Evolutionary conservation across 2,888 invertebrate genomes (phyloP).

Genomic region (Eulithis testata): DNA sequence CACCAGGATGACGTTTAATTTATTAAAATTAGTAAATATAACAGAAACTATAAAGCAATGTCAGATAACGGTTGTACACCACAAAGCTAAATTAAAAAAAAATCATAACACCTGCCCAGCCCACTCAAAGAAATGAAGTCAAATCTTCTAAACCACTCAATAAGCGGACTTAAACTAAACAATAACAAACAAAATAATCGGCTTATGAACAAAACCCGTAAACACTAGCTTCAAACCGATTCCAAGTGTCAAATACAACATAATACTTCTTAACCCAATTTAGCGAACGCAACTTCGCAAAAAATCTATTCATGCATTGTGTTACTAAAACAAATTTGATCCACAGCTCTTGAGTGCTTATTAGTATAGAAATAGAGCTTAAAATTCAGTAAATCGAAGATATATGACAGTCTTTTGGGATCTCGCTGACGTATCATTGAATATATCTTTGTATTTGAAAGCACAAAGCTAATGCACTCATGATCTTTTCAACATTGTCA

Average conservation of each 20-base stretch:
- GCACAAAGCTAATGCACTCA: constrained; percentile 81
- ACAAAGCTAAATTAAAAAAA: not conserved
- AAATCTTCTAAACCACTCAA: constrained; percentile 42
- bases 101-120: constrained; percentile 37
- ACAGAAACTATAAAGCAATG: no score
- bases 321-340: constrained; percentile 23
- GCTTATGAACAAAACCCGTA: constrained; percentile 68
- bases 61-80: not conserved
- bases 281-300: constrained; percentile 51
- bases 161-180: constrained; percentile 52
- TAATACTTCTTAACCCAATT: constrained; percentile 70
- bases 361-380: constrained; percentile 21
- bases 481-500: constrained; percentile 81
- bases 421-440: constrained; percentile 72
- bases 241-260: constrained; percentile 68
- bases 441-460: constrained; percentile 60
- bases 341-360: constrained; percentile 36
- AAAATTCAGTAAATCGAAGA: constrained; percentile 34
- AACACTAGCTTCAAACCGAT: constrained; percentile 53
- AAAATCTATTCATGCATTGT: constrained; percentile 53
- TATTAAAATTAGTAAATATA: no score
- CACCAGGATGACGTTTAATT: no score
- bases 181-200: constrained; percentile 69
- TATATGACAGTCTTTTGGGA: constrained; percentile 44
- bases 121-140: constrained; percentile 33